A percentile compares a stretch with the other conserved stretches of the same genome.
Conservation (phyloP, 92 coral and sea anemone species). For the Phenganax marumi region DNA sequence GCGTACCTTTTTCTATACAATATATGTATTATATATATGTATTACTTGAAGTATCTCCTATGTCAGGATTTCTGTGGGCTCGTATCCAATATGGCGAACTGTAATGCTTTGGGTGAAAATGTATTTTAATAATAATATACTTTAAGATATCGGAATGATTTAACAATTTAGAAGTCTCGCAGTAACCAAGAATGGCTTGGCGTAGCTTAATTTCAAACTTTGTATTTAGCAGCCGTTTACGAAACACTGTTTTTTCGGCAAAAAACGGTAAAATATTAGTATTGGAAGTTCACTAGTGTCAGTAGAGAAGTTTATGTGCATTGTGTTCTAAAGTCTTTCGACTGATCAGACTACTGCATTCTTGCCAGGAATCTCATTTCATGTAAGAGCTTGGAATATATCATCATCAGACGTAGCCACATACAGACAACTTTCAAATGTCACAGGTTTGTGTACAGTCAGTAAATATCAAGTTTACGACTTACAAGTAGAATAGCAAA, state of each 20-base stretch:
- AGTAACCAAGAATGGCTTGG: constrained; percentile 5
- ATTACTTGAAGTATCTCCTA: background rate
- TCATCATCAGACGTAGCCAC: constrained; percentile 1
- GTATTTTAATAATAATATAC: background rate
- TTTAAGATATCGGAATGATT: background rate
- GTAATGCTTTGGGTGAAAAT: background rate
- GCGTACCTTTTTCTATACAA: too few species aligned
- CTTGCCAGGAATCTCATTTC: background rate
- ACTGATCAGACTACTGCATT: background rate
- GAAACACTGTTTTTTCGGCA: background rate
- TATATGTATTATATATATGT: too few species aligned
- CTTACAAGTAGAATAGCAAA: background rate
- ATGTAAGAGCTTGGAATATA: background rate
- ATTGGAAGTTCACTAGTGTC: background rate
- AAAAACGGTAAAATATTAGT: background rate
- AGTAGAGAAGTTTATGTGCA: background rate
- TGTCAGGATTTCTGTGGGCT: constrained; percentile 4
- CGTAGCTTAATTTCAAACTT: constrained; percentile 12
- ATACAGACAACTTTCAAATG: constrained; percentile 28
- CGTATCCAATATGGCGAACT: constrained; percentile 35
- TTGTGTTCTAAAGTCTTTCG: background rate
- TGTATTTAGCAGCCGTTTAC: background rate
- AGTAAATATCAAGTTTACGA: background rate
- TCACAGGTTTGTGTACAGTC: constrained; percentile 9
- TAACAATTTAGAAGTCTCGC: background rate